Percentiles rank a stretch among this genome's conserved stretches.
Conservation (phyloP, 2,113 vertebrate genomes). For the Oryctolagus cuniculus region mOryCun1.1 NC_091436.1:55329501-55330000, state of each 20-base stretch:
- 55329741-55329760: not conserved
- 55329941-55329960: not conserved
- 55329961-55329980: slow-evolving; percentile 3
- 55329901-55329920: not conserved
- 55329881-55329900: not conserved
- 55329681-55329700: not conserved
- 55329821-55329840: not conserved
- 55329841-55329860: not conserved
- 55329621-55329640: not conserved
- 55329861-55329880: not conserved
- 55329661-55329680: not conserved
- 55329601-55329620: not conserved
- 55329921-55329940: not conserved
- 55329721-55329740: not conserved
- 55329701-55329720: not conserved
- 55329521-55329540: too few species aligned
- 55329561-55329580: too few species aligned
- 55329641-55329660: not conserved
- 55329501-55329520: too few species aligned
- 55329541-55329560: too few species aligned
- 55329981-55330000: not conserved
- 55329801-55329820: not conserved
- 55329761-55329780: not conserved
- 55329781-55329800: not conserved
- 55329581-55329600: not conserved